Conservation (phyloP, 1,140 invertebrate genomes). For the Macrobrachium nipponense region DNA sequence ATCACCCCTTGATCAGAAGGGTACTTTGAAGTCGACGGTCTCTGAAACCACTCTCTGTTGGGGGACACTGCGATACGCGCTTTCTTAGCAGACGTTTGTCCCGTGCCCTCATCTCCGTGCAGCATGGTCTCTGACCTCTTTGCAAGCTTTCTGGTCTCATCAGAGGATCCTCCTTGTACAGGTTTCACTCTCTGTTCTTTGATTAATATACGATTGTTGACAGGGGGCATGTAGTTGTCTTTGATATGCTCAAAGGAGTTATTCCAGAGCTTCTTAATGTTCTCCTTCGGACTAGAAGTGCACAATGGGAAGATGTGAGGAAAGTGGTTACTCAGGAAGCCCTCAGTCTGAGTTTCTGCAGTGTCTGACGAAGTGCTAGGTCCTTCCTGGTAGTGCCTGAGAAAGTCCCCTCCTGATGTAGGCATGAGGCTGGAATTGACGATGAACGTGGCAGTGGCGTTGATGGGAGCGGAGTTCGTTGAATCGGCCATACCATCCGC, state of each 20-base stretch:
- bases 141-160: background rate
- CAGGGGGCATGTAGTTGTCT: background rate
- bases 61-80: no score
- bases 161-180: background rate
- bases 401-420: no score
- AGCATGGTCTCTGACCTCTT: background rate
- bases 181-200: conserved; percentile 11
- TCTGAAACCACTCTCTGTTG: no score
- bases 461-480: no score
- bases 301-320: conserved; percentile 30
- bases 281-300: conserved; percentile 44
- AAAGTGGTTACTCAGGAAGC: background rate
- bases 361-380: background rate
- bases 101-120: background rate
- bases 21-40: no score
- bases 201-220: background rate
- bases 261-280: conserved; percentile 45
- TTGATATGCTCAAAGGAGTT: conserved; percentile 49
- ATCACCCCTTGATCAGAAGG: no score
- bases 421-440: no score
- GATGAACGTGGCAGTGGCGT: no score
- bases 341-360: background rate
- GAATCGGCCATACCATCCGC: background rate
- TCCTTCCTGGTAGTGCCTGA: no score
- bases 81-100: no score